Evolutionary conservation across 2,797 vertebrate species (phyloP), one percentile per base, ranked within the genome.

Genomic region (Sebastes wilsoni): DNA sequence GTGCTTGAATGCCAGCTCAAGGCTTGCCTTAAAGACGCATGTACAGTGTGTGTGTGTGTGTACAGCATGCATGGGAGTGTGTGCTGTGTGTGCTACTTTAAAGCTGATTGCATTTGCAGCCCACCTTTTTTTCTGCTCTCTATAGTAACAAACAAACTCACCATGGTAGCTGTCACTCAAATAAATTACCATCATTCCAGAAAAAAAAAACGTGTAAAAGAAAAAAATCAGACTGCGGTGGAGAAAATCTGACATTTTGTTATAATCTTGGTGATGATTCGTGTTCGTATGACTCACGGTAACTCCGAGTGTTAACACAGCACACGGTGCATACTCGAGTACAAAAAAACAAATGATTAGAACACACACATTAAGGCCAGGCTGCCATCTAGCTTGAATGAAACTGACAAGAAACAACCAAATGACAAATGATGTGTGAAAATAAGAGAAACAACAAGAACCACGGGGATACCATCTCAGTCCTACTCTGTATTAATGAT

Each of bases 131-230:
- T 85, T 52, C 20, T 7, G 18, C 16, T 56, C 61, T 79, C 62
- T 23, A 70, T 27, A 30, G 14, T 36, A 32, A 67, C 65, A 72
- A 86, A 74, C 49, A 80, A 10, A 64, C 18, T 77, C 77, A 34
- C 46, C n/a, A 49, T 46, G 25, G 62, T 65, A 22, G 16, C 59
- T 79, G 49, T 38, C 75, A 68, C 52, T 77, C 56, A 70, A 58
- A 12, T 56, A 59, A 75, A 82, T 84, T 32, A 75, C 42, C 23
- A 34, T 61, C 18, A 61, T 65, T 70, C 8, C 8, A 54, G 65
- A 42, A 58, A 66, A 49, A 52, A 52, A 52, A 52, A 52, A 52
- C 2, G 8, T 42, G 32, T 49, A 25, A 66, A 59, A 23, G 32
- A 60, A 30, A 52, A 30, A 52, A 30, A 52, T 22, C 1, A 3